phyloP scores from a whole-genome alignment of 2,113 vertebrate genomes.

The Sphaerodactylus townsendi region DNA sequence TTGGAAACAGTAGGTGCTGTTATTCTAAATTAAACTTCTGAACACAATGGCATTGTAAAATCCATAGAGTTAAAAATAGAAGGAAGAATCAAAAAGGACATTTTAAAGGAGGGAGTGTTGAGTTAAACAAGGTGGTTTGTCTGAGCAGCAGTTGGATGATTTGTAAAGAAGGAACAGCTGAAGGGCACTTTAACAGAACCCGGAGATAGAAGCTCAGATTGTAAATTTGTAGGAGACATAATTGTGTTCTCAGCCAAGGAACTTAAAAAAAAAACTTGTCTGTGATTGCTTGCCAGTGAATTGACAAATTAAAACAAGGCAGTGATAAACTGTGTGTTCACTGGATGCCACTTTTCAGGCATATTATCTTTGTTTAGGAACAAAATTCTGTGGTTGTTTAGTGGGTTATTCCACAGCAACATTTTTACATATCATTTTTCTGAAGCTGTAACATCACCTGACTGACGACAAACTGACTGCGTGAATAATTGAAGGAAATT shows the following conservation, averaged over 20 bases:
- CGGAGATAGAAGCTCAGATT: neutral
- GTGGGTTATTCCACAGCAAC: neutral
- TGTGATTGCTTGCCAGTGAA: neutral
- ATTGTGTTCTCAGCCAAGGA: neutral
- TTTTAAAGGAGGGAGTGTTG: neutral
- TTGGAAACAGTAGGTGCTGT: neutral
- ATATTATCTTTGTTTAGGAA: neutral
- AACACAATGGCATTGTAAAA: neutral
- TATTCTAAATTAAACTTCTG: neutral
- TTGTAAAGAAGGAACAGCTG: slow-evolving; percentile 1
- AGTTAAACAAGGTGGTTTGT: neutral
- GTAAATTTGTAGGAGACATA: neutral
- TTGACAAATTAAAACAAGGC: neutral
- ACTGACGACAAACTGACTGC: neutral
- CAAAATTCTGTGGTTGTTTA: neutral
- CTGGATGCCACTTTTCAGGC: neutral
- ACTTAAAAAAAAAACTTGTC: neutral
- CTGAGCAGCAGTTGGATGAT: neutral
- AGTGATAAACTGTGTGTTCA: neutral
- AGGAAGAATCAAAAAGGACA: neutral
- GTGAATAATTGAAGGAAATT: slow-evolving; percentile 4
- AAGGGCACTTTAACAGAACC: neutral
- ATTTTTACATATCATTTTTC: neutral
- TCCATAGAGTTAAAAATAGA: neutral
- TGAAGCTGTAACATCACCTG: neutral